phyloP scores from a whole-genome alignment of 2,113 vertebrate species.

The Actenoides hombroni region DNA sequence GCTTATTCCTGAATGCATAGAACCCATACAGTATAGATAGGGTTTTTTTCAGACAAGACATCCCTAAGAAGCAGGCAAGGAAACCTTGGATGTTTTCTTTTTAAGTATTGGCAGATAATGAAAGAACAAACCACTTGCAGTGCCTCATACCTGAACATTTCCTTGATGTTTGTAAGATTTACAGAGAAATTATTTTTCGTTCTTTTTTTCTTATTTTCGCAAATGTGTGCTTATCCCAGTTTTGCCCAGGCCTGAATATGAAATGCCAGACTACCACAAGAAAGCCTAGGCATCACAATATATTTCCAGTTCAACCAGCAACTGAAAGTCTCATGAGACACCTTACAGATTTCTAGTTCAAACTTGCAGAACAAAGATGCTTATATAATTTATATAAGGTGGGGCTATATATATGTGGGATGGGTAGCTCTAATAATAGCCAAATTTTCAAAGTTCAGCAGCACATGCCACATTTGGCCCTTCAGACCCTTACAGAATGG shows the following conservation, averaged over 20 bases:
- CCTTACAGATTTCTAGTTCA: background rate
- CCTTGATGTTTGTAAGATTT: slow-evolving; percentile 12
- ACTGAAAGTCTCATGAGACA: background rate
- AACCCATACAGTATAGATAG: background rate
- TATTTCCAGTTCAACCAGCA: background rate
- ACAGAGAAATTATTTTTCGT: background rate
- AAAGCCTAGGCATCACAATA: background rate
- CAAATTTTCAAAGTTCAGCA: background rate
- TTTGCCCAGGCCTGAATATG: slow-evolving; percentile 20
- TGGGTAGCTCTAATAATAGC: background rate
- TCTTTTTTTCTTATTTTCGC: background rate
- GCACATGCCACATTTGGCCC: background rate
- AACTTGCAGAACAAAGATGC: background rate
- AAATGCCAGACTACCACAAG: slow-evolving; percentile 37
- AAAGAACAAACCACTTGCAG: slow-evolving; percentile 6
- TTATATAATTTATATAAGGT: slow-evolving; percentile 2
- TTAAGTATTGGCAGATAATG: slow-evolving; percentile 9
- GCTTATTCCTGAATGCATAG: background rate
- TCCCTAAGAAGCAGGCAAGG: background rate
- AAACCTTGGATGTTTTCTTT: background rate
- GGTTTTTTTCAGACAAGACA: background rate
- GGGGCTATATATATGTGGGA: background rate
- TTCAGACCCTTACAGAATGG: background rate
- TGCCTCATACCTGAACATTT: background rate
- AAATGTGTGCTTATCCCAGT: background rate